phyloP scores from a whole-genome alignment of 1,140 invertebrate species.

The Aporrectodea caliginosa region DNA sequence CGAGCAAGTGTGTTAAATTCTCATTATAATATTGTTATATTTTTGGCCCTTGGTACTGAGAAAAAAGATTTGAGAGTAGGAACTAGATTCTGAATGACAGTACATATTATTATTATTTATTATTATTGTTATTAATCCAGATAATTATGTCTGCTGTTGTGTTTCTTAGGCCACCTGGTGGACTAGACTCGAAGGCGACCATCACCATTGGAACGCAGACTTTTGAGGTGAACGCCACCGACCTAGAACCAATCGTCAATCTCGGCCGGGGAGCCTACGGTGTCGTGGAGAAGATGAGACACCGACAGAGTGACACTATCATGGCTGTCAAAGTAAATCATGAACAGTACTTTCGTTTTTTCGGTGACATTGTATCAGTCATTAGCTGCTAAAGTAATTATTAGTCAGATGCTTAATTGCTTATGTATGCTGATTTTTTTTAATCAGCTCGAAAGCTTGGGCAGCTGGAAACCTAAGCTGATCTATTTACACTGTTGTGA shows the following conservation, averaged over 20 bases:
- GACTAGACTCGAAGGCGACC: slow-evolving; percentile 45
- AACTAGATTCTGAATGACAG: too few relatives aligned
- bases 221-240: slow-evolving; percentile 47
- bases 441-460: background rate
- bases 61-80: too few relatives aligned
- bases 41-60: too few relatives aligned
- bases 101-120: too few relatives aligned
- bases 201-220: slow-evolving; percentile 47
- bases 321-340: slow-evolving; percentile 89
- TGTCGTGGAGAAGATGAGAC: slow-evolving; percentile 92
- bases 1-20: too few relatives aligned
- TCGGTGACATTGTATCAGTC: background rate
- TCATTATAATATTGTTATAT: too few relatives aligned
- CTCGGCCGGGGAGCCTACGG: slow-evolving; percentile 92
- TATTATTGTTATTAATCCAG: too few relatives aligned
- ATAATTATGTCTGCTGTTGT: too few relatives aligned
- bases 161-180: slow-evolving; percentile 27
- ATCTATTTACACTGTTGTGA: too few relatives aligned
- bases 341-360: too few relatives aligned
- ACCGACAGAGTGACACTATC: slow-evolving; percentile 76
- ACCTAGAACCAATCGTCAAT: slow-evolving; percentile 65
- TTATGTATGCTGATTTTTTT: background rate
- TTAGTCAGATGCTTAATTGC: background rate
- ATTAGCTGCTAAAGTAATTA: background rate
- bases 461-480: too few relatives aligned